Base-by-base conservation (phyloP, 2,888 invertebrate species). In the Tubulanus polymorphus region DNA sequence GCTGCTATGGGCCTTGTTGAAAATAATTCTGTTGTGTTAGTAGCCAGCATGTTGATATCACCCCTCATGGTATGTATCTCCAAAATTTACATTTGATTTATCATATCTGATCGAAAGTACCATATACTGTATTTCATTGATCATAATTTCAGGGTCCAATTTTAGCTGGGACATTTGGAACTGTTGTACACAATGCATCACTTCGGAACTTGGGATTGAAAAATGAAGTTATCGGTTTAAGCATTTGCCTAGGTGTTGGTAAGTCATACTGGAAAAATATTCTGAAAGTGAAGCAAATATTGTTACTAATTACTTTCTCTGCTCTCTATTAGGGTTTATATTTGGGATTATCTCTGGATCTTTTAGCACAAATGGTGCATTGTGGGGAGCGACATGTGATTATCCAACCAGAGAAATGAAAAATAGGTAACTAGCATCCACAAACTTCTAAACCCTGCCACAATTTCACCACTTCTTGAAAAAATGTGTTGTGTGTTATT, bases 11-110 rank as follows among this genome's bases (percentile, higher is more conserved):
- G 89, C 1, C 77, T 90, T 57, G 83, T 86, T 8, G 89, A 89
- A 73, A 85, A 88, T 72, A 88, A 87, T 62, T 86, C 87, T 5
- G 86, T 89, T 10, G 84, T 86, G 55, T 79, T 90, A 37, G 87
- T 89, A 5, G 88, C 89, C 51, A 88, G 88, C 71, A 89, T 90
- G 89, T 82, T 90, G 20, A 87, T 90, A 55, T 89, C 89, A 0
- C 89, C 89, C 0, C 81, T 90, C 41, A 89, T 89, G 88, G 88
- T 87, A 68, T 65, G 69, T 55, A 6, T 35, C 35, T n/a, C 26
- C 26, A 26, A n/a, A n/a, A n/a, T n/a, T n/a, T 27, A 45, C 50
- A 26, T 47, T 35, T 63, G 53, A 54, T 1, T 18, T 53, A 27
- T 41, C n/a, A 47, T 37, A 29, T 8, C 15, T 28, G 12, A 26